A percentile compares a stretch with the other conserved stretches of the same genome.
These are phyloP conservation scores for Melopsittacus undulatus DNA, from an alignment of 2,797 vertebrate species.

Conservation along the genomic window DNA sequence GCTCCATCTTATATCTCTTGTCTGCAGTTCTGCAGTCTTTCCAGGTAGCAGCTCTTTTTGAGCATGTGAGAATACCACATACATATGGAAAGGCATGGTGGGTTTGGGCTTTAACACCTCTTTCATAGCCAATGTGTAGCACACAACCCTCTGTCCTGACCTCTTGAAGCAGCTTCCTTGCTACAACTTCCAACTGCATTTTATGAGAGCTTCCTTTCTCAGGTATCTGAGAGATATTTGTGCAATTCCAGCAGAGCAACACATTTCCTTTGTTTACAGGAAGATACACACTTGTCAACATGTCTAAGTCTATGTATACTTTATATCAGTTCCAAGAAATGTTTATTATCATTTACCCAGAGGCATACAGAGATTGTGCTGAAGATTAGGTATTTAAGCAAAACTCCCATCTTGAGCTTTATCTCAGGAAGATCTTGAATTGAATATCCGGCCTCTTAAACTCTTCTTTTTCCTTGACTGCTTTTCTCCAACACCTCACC, in stretches of 20 bases:
- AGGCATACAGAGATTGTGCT: not conserved
- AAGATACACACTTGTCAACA: not conserved
- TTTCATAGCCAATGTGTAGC: too few species aligned
- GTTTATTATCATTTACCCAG: not conserved
- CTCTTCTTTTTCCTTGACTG: not conserved
- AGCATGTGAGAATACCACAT: not conserved
- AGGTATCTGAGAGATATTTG: not conserved
- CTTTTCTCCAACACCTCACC: not conserved
- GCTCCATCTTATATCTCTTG: not conserved
- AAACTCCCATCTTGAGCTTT: not conserved
- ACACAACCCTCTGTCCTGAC: not conserved
- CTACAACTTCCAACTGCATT: not conserved
- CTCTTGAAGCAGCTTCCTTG: not conserved
- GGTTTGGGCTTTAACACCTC: not conserved
- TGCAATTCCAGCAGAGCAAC: not conserved
- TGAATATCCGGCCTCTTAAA: not conserved
- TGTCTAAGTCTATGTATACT: not conserved
- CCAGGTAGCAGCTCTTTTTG: not conserved
- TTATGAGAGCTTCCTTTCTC: not conserved
- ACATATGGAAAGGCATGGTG: not conserved
- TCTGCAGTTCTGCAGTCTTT: not conserved
- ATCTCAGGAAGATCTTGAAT: not conserved
- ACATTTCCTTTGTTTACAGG: not conserved
- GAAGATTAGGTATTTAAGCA: not conserved
- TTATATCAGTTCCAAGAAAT: not conserved